Evolutionary conservation across 2,888 invertebrate species (phyloP), one percentile per base, ranked within the genome.

Genomic region (Xanthia icteritia): DNA sequence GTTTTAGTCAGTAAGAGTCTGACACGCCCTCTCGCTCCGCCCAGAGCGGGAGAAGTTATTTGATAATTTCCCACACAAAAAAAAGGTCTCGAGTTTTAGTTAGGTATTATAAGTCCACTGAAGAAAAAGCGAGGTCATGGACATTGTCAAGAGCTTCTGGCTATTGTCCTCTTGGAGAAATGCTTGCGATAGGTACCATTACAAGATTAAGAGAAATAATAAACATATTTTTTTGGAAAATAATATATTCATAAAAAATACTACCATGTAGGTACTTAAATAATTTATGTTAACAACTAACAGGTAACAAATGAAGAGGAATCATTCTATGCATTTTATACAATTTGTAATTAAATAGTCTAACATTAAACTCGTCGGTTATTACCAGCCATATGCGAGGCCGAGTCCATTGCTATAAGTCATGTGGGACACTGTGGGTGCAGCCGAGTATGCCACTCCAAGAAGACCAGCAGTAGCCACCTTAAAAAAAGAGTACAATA

Each of bases 391-490:
- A 91, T 97, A 97, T 27, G 95, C 94, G 51, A 97, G 91, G n/a
- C 97, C 97, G 56, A 97, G 94, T 86, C 97, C 97, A 88, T 97
- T 97, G 76, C 95, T 92, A 93, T 97, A 97, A 65, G 96, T 96
- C 96, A 97, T 97, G 92, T 97, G 97, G n/a, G 97, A 97, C 3
- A 97, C 97, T 27, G 97, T 96, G 17, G 97, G 97, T 23, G 97
- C 97, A 54, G 97, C 97, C 23, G 97, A 97, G 88, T 97, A 97
- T 0, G 97, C 97, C 31, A 97, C 97, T 60, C 97, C 97, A n/a
- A 97, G 93, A 61, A 97, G 95, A 27, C 97, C 96, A 66, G 96
- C 96, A 73, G 94, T 92, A 27, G 97, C 95, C n/a, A 97, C 96
- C 96, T 97, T 63, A 5, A 1, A 27, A 20, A 88, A 66, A 65